Percentiles rank a stretch among this genome's conserved stretches.
Conservation (phyloP, 2,113 vertebrate species). For the Oncorhynchus gorbuscha region DNA sequence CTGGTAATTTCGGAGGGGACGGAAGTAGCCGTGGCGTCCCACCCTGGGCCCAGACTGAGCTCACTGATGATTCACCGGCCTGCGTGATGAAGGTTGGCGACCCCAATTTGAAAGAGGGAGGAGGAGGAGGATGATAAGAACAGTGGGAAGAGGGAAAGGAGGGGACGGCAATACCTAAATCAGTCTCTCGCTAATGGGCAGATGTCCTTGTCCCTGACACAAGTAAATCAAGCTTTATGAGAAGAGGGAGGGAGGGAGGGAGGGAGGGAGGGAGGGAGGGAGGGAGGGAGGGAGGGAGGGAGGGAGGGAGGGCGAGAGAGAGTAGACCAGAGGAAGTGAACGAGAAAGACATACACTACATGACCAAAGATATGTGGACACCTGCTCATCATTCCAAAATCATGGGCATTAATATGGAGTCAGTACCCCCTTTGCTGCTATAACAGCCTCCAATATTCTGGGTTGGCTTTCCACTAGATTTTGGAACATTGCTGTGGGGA, state of each 20-base stretch:
- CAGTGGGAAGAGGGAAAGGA: slow-evolving; percentile 61
- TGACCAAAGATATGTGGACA: too few relatives aligned
- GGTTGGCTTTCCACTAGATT: too few relatives aligned
- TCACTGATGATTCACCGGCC: slow-evolving; percentile 70
- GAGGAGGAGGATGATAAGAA: slow-evolving; percentile 36
- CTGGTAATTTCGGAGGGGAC: slow-evolving; percentile 66
- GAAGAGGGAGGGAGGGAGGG: neutral
- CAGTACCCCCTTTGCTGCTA: too few relatives aligned
- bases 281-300: neutral
- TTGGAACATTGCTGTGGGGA: too few relatives aligned
- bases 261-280: neutral
- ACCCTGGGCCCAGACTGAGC: slow-evolving; percentile 5
- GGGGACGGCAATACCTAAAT: slow-evolving; percentile 61
- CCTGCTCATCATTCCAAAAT: too few relatives aligned
- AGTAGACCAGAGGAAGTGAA: neutral
- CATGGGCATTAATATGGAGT: too few relatives aligned
- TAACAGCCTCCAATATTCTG: too few relatives aligned
- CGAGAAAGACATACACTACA: slow-evolving; percentile 3
- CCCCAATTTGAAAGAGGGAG: slow-evolving; percentile 74
- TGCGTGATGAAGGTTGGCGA: slow-evolving; percentile 69
- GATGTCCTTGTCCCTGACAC: slow-evolving; percentile 79
- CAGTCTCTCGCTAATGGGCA: slow-evolving; percentile 71
- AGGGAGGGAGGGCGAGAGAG: neutral
- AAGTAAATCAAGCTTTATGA: slow-evolving; percentile 72
- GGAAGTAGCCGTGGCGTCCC: slow-evolving; percentile 43